A percentile compares a stretch with the other conserved stretches of the same genome.
These are phyloP conservation scores for Invenusta paracnida DNA, from an alignment of 2,888 invertebrate species.

Conservation along the genomic window DNA sequence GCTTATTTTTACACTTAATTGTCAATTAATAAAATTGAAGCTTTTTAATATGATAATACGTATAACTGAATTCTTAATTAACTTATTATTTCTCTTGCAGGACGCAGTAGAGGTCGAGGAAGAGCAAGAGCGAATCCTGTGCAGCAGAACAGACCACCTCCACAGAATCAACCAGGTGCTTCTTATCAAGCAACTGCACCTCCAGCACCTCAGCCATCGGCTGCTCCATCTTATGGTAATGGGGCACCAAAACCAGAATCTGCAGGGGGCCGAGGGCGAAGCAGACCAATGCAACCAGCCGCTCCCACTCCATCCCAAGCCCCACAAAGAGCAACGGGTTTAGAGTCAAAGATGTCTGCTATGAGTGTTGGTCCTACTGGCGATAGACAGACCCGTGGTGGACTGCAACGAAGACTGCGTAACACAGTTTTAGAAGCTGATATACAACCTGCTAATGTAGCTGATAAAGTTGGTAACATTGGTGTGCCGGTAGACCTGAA, in stretches of 20 bases:
- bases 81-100: neutral
- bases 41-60: no score
- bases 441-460: neutral
- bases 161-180: neutral
- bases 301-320: no score
- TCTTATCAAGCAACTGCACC: neutral
- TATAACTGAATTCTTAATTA: no score
- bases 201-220: neutral
- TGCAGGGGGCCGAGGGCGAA: no score
- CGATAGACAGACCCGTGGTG: neutral
- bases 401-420: neutral
- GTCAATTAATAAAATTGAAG: no score
- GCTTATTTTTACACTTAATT: no score
- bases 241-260: neutral
- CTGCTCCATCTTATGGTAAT: neutral
- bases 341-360: no score
- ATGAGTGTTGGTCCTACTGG: neutral
- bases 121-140: neutral
- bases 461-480: conserved; percentile 28
- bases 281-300: no score
- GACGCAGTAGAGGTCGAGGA: neutral
- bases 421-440: conserved; percentile 10
- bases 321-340: no score
- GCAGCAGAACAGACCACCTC: neutral
- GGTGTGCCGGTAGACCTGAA: neutral